Base-by-base conservation (phyloP, 2,113 vertebrate species). In the Rhipidura dahli region DNA sequence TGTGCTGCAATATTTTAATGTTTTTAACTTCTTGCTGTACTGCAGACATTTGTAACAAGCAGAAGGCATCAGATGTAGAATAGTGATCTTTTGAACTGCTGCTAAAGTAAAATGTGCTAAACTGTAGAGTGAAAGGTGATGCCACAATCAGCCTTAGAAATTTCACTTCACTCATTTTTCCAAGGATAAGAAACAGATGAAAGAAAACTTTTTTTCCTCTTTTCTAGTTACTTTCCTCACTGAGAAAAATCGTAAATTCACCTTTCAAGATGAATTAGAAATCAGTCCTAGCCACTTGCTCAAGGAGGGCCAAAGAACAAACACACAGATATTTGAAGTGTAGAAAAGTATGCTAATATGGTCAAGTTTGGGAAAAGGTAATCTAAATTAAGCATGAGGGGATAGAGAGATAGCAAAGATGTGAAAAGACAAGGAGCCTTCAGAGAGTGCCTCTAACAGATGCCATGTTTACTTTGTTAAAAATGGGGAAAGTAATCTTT, bases 31-130 rank as follows among this genome's bases (percentile, higher is more conserved):
- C 30, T 63, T 39, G 27, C 61, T 82, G 23, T 83, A 54, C 35
- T 66, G 77, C 47, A 94, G 76, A 70, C 51, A 42, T 95, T 78
- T 87, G 68, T 45, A 65, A 72, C 0, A 0, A 93, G 69, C 93
- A 93, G 90, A 94, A 89, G 84, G 89, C 65, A 75, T 89, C 87
- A 91, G 84, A 87, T 89, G 69, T 83, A 89, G 80, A 68, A 86
- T 49, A 72, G 60, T 47, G 83, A 96, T 93, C 83, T 89, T 84
- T 28, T 91, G 93, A 96, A 91, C 89, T 89, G 39, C 81, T 87
- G 56, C 69, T 93, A 66, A 87, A 93, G 81, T 44, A 91, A 91
- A 96, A 94, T 56, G 81, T 95, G 69, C 51, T 75, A 87, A 92
- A 71, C 39, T 45, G 42, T 57, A 78, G 65, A 91, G 77, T 59